Evolutionary conservation across 1,140 invertebrate species (phyloP), one percentile per base, ranked within the genome.

Genomic region (Muscidifurax raptorellus): DNA sequence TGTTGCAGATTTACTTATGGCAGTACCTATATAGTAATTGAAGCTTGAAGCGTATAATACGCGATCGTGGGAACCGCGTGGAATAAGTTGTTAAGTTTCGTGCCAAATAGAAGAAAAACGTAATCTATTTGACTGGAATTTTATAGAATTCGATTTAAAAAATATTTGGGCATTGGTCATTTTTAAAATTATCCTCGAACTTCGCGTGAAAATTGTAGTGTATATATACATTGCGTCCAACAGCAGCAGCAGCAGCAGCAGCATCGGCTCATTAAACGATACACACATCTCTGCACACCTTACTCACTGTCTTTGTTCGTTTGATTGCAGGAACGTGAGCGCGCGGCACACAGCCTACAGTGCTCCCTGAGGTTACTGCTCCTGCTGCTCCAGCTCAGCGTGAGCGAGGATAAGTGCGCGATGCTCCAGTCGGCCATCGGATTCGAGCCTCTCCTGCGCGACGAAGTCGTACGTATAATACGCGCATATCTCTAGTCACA

Each of bases 341-440:
- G 79, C 66, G 76, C 88, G 32, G 85, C 83, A 10, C 88, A 91
- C 82, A 85, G 85, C 59, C 82, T 92, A 59, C 85, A 86, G 32
- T 86, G 88, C 64, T 83, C 85, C 32, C 18, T 90, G 36, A 88
- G 80, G 66, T 85, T 91, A 85, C 67, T 91, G 78, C 84, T 91
- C 22, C 69, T 87, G 27, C 59, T 91, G 64, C 27, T 90, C 10
- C 87, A 86, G 47, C 79, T 88, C 15, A 90, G 89, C 82, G 79
- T 87, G 77, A 86, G 81, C 64, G 89, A 90, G 12, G 89, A 91
- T 72, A 91, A 89, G 72, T 91, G 90, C 85, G 82, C 87, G 15
- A 80, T 89, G 27, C 80, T 92, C 12, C 87, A 90, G 81, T 88
- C 91, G 9, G 91, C 90, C 12, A 88, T 92, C 71, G 89, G 87